Evolutionary conservation across 2,113 vertebrate species (phyloP).

Genomic region (Sinocyclocheilus anophthalmus): DNA sequence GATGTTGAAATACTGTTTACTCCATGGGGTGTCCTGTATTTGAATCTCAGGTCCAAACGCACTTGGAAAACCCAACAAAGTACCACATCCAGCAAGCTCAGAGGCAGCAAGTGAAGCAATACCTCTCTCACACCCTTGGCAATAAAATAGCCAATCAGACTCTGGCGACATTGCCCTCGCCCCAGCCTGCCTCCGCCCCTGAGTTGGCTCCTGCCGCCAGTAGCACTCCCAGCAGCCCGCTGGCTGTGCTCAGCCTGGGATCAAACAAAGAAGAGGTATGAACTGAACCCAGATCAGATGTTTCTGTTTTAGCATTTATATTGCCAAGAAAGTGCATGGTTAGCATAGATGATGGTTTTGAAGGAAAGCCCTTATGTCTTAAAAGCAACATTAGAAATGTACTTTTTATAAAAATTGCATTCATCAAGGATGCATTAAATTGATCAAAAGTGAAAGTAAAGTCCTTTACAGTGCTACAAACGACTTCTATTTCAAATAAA

Average conservation of each 20-base stretch:
- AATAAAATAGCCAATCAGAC: conserved; percentile 75
- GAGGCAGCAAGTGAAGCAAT: conserved; percentile 84
- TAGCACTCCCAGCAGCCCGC: conserved; percentile 76
- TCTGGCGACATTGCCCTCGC: conserved; percentile 57
- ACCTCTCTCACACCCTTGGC: conserved; percentile 81
- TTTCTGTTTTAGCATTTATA: neutral
- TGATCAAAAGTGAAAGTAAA: neutral
- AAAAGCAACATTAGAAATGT: too few species aligned
- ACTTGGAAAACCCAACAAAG: conserved; percentile 86
- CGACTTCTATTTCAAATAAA: neutral
- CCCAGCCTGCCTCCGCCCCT: conserved; percentile 62
- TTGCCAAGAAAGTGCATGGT: neutral
- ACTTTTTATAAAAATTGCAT: neutral
- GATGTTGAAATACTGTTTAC: neutral
- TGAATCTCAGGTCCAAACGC: conserved; percentile 80
- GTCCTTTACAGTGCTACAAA: neutral
- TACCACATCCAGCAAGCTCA: conserved; percentile 87
- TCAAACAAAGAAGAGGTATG: conserved; percentile 80
- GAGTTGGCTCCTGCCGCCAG: conserved; percentile 64
- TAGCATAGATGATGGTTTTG: neutral
- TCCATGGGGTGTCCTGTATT: neutral
- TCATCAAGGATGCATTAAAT: neutral
- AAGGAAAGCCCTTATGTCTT: neutral
- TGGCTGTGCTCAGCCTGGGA: conserved; percentile 80
- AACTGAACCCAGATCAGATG: neutral